Conservation (phyloP, 1,140 invertebrate species). For the Glossosoma conforme region DNA sequence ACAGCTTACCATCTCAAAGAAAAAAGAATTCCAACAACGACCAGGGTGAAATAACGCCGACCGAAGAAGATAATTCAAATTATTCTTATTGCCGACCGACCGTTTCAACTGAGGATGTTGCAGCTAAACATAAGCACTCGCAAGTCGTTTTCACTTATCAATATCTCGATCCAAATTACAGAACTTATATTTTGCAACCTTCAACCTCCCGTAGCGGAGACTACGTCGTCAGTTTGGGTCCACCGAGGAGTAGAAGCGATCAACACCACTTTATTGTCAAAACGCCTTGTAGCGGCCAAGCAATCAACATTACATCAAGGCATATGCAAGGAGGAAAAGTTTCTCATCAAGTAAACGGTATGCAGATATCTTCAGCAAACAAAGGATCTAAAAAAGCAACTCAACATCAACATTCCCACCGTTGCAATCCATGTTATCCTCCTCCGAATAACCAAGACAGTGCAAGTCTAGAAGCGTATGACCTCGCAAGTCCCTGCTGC, state of each 20-base stretch:
- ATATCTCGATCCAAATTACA: conserved; percentile 62
- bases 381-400: conserved; percentile 35
- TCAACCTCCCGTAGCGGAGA: conserved; percentile 55
- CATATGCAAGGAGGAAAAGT: conserved; percentile 6
- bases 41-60: conserved; percentile 38
- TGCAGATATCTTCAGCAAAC: conserved; percentile 34
- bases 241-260: conserved; percentile 58
- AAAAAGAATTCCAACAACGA: conserved; percentile 56
- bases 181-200: conserved; percentile 59
- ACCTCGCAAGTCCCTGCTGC: conserved; percentile 77
- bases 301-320: conserved; percentile 19
- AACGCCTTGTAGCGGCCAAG: conserved; percentile 49
- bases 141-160: conserved; percentile 63
- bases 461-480: conserved; percentile 74
- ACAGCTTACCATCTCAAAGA: conserved; percentile 76
- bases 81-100: conserved; percentile 58
- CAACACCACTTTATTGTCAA: conserved; percentile 62
- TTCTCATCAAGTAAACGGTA: conserved; percentile 14
- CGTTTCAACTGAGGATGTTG: conserved; percentile 66
- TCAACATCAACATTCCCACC: conserved; percentile 53
- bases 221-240: conserved; percentile 62
- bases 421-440: conserved; percentile 71
- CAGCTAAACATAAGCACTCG: conserved; percentile 50
- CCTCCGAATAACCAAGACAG: conserved; percentile 60
- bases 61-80: conserved; percentile 37